Evolutionary conservation across 2,888 invertebrate genomes (phyloP), one percentile per base, ranked within the genome.

Genomic region (Odontocolon sp.): DNA sequence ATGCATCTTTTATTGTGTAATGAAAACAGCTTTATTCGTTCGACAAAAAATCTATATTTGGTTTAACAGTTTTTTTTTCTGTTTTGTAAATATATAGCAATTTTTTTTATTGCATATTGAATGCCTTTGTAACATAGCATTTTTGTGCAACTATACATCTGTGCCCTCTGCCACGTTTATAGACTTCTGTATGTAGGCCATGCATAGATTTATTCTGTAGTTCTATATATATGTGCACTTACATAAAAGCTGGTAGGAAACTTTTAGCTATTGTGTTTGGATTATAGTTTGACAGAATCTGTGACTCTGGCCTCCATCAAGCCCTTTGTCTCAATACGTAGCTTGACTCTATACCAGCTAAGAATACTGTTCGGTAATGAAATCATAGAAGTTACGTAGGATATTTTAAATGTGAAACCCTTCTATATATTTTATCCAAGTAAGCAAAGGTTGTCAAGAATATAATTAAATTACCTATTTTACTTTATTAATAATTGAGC

Each of bases 71-170:
- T 18, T 45, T 23, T 9, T 3, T 45, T 45, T 45, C 57, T 28
- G 26, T 59, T 8, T 26, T 38, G 21, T 40, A 40, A 16, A 4
- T 59, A 16, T 14, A 2, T 9, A n/a, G n/a, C 40, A 57, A 4
- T n/a, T 16, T 59, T 40, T 28, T 59, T 42, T n/a, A 16, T 59
- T 28, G 42, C 9, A 59, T 42, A 42, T 18, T 18, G 42, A 28
- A 28, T 16, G 14, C 40, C 5, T 26, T 11, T 38, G 11, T 9
- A 42, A 5, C 6, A n/a, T n/a, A n/a, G n/a, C n/a, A n/a, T n/a
- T n/a, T n/a, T n/a, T n/a, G n/a, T n/a, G n/a, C n/a, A n/a, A n/a
- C n/a, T n/a, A n/a, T n/a, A n/a, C n/a, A n/a, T n/a, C n/a, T n/a
- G n/a, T n/a, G n/a, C n/a, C n/a, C n/a, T n/a, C n/a, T n/a, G n/a